phyloP scores from a whole-genome alignment of 2,113 vertebrate genomes.

The Gracilinanus agilis region DNA sequence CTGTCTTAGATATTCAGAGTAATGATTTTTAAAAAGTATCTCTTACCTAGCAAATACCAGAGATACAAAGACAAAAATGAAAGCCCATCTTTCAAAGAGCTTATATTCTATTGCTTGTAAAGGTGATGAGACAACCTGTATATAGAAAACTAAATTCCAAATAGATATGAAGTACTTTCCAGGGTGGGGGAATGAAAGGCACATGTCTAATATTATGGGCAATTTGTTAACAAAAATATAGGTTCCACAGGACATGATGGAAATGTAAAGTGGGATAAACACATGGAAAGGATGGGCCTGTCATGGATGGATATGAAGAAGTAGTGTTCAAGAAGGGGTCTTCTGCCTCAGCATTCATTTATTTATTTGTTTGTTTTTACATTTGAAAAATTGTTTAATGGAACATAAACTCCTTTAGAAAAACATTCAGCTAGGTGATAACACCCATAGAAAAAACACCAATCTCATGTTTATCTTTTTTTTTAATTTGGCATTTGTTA shows the following conservation, averaged over 20 bases:
- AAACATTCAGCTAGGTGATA: slow-evolving; percentile 86
- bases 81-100: background rate
- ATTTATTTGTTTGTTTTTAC: no score
- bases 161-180: background rate
- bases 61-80: background rate
- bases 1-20: no score
- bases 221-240: background rate
- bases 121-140: background rate
- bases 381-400: slow-evolving; percentile 86
- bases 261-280: background rate
- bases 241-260: background rate
- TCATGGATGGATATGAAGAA: background rate
- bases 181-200: background rate
- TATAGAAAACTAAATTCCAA: background rate
- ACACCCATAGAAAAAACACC: slow-evolving; percentile 84
- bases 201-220: background rate
- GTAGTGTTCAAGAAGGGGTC: background rate
- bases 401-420: slow-evolving; percentile 88
- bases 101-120: background rate
- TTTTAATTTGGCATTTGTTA: slow-evolving; percentile 98
- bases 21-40: no score
- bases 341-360: no score
- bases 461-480: slow-evolving; percentile 86
- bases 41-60: background rate
- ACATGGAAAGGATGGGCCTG: background rate